Percentiles rank a stretch among this genome's conserved stretches.
Evolutionary conservation across 2,888 invertebrate genomes (phyloP).

Genomic region (Ellobium chinense): DNA sequence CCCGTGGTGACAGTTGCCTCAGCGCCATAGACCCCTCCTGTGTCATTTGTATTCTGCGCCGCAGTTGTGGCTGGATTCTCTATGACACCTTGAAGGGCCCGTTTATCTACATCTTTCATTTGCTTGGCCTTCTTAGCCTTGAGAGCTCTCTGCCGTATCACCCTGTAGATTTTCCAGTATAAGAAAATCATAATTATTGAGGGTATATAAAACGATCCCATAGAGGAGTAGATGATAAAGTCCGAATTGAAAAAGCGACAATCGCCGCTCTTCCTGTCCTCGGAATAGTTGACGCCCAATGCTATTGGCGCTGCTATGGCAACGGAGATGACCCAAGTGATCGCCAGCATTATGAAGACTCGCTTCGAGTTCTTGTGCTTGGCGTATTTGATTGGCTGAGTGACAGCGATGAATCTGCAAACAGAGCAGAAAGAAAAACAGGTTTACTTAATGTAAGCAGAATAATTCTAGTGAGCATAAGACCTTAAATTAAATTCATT

Average conservation of each 20-base stretch:
- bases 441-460: not conserved
- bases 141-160: conserved; percentile 80
- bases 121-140: conserved; percentile 63
- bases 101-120: conserved; percentile 63
- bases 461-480: not conserved
- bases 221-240: conserved; percentile 98
- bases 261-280: conserved; percentile 88
- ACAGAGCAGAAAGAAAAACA: not conserved
- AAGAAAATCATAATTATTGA: conserved; percentile 98
- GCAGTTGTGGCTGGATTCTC: conserved; percentile 66
- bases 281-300: conserved; percentile 95
- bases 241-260: conserved; percentile 99
- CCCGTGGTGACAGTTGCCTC: conserved; percentile 72
- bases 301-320: conserved; percentile 98
- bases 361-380: conserved; percentile 94
- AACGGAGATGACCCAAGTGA: conserved; percentile 97
- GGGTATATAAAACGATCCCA: conserved; percentile 99
- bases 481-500: too few relatives aligned
- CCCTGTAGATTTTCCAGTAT: conserved; percentile 98
- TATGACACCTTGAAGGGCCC: conserved; percentile 68
- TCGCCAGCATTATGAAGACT: conserved; percentile 94
- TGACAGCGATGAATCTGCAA: conserved; percentile 97
- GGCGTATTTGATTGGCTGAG: conserved; percentile 98
- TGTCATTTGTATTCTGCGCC: conserved; percentile 34
- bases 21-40: conserved; percentile 33